Evolutionary conservation across 2,797 vertebrate genomes (phyloP).

Genomic region (Pseudochirops cupreus): DNA sequence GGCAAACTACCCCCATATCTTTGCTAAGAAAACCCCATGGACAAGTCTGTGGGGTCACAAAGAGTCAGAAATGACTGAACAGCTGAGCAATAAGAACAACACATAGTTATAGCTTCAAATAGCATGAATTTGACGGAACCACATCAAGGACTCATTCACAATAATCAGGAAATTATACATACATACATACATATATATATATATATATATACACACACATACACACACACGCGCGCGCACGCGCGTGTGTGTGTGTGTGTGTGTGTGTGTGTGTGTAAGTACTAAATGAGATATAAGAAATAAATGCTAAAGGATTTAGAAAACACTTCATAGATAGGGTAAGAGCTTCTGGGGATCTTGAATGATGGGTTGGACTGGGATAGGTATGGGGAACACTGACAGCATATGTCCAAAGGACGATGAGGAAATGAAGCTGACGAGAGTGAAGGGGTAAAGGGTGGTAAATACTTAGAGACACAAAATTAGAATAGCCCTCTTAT

Average conservation of each 20-base stretch:
- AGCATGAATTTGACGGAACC: background rate
- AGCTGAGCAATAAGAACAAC: background rate
- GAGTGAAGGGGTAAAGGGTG: background rate
- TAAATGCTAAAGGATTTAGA: background rate
- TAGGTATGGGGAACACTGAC: background rate
- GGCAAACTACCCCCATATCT: background rate
- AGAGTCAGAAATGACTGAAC: background rate
- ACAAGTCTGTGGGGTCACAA: background rate
- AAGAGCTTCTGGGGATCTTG: background rate
- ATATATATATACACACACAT: too few relatives aligned
- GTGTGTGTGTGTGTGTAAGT: too few relatives aligned
- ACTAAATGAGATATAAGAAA: background rate
- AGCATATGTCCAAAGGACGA: background rate
- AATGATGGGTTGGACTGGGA: background rate
- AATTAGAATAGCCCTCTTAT: background rate
- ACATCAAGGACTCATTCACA: background rate
- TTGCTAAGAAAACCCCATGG: background rate
- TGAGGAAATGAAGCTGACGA: background rate
- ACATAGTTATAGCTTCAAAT: background rate
- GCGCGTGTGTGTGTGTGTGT: too few relatives aligned
- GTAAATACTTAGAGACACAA: background rate
- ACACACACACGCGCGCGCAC: too few relatives aligned
- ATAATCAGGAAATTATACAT: background rate
- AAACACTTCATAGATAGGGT: background rate
- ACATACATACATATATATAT: too few relatives aligned